phyloP scores from a whole-genome alignment of 2,113 vertebrate genomes.

The Oryzias curvinotus region DNA sequence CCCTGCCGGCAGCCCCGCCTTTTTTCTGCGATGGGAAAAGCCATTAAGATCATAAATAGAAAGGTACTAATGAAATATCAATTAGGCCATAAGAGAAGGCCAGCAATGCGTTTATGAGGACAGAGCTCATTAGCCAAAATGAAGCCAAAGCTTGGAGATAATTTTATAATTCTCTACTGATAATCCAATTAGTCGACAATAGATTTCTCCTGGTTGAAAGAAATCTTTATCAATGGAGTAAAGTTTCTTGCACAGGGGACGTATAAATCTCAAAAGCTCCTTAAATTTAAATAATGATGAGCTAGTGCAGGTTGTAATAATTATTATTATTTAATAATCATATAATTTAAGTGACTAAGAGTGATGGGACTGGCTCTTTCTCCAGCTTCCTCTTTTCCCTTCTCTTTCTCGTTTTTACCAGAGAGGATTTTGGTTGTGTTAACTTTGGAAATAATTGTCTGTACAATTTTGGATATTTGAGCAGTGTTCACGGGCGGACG shows the following conservation, averaged over 20 bases:
- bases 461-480: slow-evolving; percentile 58
- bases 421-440: slow-evolving; percentile 33
- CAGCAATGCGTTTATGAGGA: slow-evolving; percentile 60
- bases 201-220: slow-evolving; percentile 49
- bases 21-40: slow-evolving; percentile 48
- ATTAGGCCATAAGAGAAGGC: slow-evolving; percentile 73
- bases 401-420: slow-evolving; percentile 9
- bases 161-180: slow-evolving; percentile 64
- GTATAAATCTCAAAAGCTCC: slow-evolving; percentile 60
- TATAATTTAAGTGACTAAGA: slow-evolving; percentile 36
- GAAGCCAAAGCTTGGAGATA: slow-evolving; percentile 51
- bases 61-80: slow-evolving; percentile 78
- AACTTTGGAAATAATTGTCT: slow-evolving; percentile 52
- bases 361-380: slow-evolving; percentile 5
- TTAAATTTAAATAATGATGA: slow-evolving; percentile 64
- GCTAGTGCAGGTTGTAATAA: slow-evolving; percentile 48
- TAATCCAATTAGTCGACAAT: slow-evolving; percentile 71
- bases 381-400: slow-evolving; percentile 8
- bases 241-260: slow-evolving; percentile 58
- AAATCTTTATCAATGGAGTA: slow-evolving; percentile 66
- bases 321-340: slow-evolving; percentile 52
- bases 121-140: slow-evolving; percentile 69
- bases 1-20: slow-evolving; percentile 37
- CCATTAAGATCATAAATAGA: slow-evolving; percentile 74
- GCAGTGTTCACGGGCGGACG: slow-evolving; percentile 58